phyloP scores from a whole-genome alignment of 2,888 invertebrate species.

The Hedya salicella region DNA sequence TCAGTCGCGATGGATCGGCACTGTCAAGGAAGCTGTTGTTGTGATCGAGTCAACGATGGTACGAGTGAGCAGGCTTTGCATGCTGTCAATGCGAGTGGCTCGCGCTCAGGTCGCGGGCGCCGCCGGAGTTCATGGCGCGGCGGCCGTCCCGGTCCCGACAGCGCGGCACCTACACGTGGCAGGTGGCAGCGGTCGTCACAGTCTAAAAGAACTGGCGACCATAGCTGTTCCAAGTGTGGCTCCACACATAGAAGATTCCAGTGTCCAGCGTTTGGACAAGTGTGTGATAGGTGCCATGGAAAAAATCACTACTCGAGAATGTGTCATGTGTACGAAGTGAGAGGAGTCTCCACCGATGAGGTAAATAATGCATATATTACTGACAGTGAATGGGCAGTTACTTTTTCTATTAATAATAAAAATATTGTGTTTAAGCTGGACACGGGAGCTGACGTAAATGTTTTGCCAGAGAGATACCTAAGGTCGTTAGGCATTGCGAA shows the following conservation, averaged over 20 bases:
- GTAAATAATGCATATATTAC: slow-evolving; percentile 39
- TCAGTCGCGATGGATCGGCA: not conserved
- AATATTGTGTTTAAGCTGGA: slow-evolving; percentile 47
- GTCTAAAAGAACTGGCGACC: not conserved
- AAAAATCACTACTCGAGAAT: slow-evolving; percentile 46
- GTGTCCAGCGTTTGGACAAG: slow-evolving; percentile 46
- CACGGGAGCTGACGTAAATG: slow-evolving; percentile 32
- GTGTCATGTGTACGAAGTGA: slow-evolving; percentile 43
- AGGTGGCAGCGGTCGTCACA: slow-evolving; percentile 2
- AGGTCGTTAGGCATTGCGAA: not conserved
- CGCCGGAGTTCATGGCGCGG: not conserved
- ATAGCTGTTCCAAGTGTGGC: slow-evolving; percentile 41
- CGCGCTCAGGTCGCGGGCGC: not conserved
- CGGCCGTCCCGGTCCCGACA: not conserved
- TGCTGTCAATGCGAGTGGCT: not conserved
- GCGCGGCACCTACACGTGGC: not conserved
- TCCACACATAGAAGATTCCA: slow-evolving; percentile 28
- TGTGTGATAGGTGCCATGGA: slow-evolving; percentile 39
- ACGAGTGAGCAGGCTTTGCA: not conserved
- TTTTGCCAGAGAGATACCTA: slow-evolving; percentile 42
- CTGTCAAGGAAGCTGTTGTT: not conserved
- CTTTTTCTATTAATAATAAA: slow-evolving; percentile 40
- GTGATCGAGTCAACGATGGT: not conserved
- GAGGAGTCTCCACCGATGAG: slow-evolving; percentile 45
- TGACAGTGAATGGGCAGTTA: slow-evolving; percentile 41